Evolutionary conservation across 1,140 invertebrate genomes (phyloP), one percentile per base, ranked within the genome.

Genomic region (Aphaenogaster floridana): DNA sequence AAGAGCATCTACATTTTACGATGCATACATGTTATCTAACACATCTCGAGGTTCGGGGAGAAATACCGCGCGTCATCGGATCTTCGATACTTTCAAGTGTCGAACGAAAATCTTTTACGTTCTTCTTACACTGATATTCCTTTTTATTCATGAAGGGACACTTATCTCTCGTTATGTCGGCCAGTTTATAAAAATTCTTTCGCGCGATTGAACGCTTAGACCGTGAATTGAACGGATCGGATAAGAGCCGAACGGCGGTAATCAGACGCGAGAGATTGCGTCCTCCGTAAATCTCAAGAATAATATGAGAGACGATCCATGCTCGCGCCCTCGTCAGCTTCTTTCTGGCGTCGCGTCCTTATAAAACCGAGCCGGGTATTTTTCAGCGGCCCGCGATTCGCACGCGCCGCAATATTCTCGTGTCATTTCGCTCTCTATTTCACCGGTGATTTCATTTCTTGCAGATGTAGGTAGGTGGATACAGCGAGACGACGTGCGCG

Each of bases 361-460:
- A 36, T 59, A 74, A 83, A 81, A 28, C 39, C 17, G 11, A 15
- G 15, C 21, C 15, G 39, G 34, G 0, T 36, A 21, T 74, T 74
- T 83, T 83, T 83, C 50, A 72, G 28, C 79, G 5, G 8, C 36
- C 15, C 21, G 50, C 39, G 11, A 63, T 6, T 78, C 45, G 45
- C 61, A 45, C 52, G 13, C 21, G 50, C n/a, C 78, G 50, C 79
- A 81, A 81, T 81, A 72, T 81, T 34, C 52, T 48, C 39, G 39
- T 28, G 52, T 83, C 21, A 59, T 74, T 74, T 59, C 28, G 52
- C 39, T 17, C 50, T 59, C 39, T 71, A 71, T 81, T 57, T 72
- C 21, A 17, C 1, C 52, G 39, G 79, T 83, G 36, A 72, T 83
- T 83, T 83, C 68, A 83, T 83, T 72, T 72, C 50, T 59, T 28